A percentile compares a stretch with the other conserved stretches of the same genome.
These are phyloP conservation scores for Promerops cafer DNA, from an alignment of 2,113 vertebrate species.

Conservation along the genomic window DNA sequence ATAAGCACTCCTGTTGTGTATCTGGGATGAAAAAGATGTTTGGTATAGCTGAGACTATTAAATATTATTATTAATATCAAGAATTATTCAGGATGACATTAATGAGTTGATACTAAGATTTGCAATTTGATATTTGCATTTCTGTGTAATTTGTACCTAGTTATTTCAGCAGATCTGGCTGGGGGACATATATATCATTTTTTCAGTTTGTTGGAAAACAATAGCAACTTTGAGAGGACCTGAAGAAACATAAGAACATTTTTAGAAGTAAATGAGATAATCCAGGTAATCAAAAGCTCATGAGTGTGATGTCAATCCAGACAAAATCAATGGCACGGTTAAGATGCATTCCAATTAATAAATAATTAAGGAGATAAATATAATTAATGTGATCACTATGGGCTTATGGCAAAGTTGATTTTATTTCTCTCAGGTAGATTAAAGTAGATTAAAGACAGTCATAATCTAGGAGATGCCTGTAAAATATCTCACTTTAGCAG, in stretches of 20 bases:
- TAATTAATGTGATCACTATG: neutral
- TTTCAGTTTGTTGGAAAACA: neutral
- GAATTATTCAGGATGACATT: slow-evolving; percentile 21
- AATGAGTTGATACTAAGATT: neutral
- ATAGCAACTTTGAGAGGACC: neutral
- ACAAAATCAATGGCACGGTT: neutral
- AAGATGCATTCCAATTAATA: neutral
- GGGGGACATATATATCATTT: neutral
- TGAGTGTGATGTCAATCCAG: neutral
- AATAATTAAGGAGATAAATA: neutral
- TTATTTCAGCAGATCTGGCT: neutral
- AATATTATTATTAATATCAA: neutral
- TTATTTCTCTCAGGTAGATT: neutral
- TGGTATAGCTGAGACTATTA: neutral
- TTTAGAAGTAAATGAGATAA: neutral
- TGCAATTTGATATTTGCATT: neutral
- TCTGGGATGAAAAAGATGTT: neutral
- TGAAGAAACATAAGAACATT: neutral
- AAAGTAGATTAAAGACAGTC: neutral
- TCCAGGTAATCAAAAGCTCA: neutral
- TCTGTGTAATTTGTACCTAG: neutral
- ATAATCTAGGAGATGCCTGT: neutral
- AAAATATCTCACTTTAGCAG: neutral
- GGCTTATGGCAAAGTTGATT: neutral
- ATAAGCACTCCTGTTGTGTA: neutral